Base-by-base conservation (phyloP, 2,113 vertebrate genomes). In the Benitochromis conjunctus region DNA sequence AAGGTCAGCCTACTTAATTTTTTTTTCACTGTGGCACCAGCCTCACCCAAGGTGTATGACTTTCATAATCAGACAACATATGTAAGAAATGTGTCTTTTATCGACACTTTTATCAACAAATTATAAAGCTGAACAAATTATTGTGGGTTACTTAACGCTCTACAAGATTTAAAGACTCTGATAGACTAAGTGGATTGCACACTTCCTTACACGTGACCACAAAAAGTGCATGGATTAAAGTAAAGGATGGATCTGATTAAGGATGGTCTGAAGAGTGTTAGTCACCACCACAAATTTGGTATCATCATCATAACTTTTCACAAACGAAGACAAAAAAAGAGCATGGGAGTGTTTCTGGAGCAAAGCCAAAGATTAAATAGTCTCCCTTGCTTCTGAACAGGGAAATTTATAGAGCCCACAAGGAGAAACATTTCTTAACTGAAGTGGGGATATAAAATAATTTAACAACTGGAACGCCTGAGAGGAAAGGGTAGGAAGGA, bases 1-100 rank as follows among this genome's bases (percentile, higher is more conserved):
- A 80, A 89, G 91, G 93, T 92, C 93, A 88, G 87, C 84, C 78
- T 79, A 77, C 60, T 84, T 84, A 54, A 86, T 80, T 74, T 91
- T 76, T 60, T 38, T 84, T 10, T 29, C 93, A 89, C 81, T 88
- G 57, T 90, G 89, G 90, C 89, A 90, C 93, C 89, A 94, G 82
- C 91, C 89, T 92, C 84, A 86, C 86, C 88, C 86, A 18, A 80
- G 18, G 77, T 86, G 78, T 64, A 41, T 53, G 34, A 56, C 38
- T 43, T 77, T 69, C 57, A 81, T 62, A 57, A 76, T 79, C n/a
- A 78, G 53, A 88, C 24, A 86, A 0, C 10, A 53, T 34, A 53
- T 76, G 46, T 53, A 10, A n/a, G 46, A 53, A 34, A 31, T 7
- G 6, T 12, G 18, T 51, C 9, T 76, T 76, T 53, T 76, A 53